phyloP scores from a whole-genome alignment of 2,888 invertebrate genomes.

The Pantelozetes paolii region DNA sequence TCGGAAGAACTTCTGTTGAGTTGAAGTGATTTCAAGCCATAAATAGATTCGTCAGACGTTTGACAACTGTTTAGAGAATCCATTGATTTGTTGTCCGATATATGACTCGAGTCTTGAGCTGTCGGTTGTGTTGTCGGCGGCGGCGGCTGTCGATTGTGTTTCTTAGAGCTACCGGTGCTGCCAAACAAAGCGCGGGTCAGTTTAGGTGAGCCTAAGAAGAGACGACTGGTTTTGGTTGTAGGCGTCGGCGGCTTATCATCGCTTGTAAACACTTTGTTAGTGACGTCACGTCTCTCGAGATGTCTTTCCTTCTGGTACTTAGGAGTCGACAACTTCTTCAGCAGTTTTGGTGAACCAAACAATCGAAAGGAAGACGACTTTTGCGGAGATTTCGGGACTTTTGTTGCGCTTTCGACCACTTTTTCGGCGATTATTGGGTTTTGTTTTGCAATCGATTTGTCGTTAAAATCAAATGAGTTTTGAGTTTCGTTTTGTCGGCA shows the following conservation, averaged over 20 bases:
- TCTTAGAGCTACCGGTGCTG: constrained; percentile 10
- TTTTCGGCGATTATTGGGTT: no score
- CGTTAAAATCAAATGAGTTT: constrained; percentile 5
- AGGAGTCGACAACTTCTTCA: constrained; percentile 47
- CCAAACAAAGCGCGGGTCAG: constrained; percentile 45
- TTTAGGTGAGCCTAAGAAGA: constrained; percentile 45
- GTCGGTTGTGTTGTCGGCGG: neutral
- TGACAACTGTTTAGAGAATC: neutral
- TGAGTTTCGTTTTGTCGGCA: neutral
- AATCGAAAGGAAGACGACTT: constrained; percentile 43
- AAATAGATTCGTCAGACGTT: constrained; percentile 27
- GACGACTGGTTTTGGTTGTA: neutral
- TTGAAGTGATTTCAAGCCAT: constrained; percentile 42
- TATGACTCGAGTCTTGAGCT: constrained; percentile 33
- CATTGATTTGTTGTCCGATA: neutral
- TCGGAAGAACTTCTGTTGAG: constrained; percentile 45
- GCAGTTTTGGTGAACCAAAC: constrained; percentile 47
- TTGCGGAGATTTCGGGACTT: neutral
- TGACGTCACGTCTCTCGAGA: constrained; percentile 12
- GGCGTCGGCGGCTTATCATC: neutral
- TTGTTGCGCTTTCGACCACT: neutral
- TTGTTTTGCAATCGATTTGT: neutral
- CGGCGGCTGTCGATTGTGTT: constrained; percentile 33
- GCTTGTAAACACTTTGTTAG: neutral
- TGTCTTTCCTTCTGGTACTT: constrained; percentile 45